phyloP scores from a whole-genome alignment of 2,888 invertebrate genomes.

The Nycteola revayana region DNA sequence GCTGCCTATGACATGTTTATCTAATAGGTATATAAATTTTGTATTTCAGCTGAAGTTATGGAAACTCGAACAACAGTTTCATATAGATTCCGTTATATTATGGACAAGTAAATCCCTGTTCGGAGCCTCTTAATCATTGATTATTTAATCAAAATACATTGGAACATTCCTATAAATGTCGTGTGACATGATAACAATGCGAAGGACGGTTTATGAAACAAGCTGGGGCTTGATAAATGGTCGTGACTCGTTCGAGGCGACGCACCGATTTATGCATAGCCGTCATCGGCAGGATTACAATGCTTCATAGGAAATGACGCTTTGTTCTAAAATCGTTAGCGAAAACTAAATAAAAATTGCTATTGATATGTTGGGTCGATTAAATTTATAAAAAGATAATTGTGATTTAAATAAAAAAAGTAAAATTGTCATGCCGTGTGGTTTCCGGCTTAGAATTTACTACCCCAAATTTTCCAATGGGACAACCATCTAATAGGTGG shows the following conservation, averaged over 20 bases:
- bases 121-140: slow-evolving; percentile 40
- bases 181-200: slow-evolving; percentile 66
- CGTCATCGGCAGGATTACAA: slow-evolving; percentile 58
- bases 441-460: too few species aligned
- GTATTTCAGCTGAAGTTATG: slow-evolving; percentile 32
- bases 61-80: slow-evolving; percentile 29
- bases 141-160: slow-evolving; percentile 54
- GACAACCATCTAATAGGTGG: too few species aligned
- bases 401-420: too few species aligned
- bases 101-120: slow-evolving; percentile 37
- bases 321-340: slow-evolving; percentile 1
- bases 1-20: slow-evolving; percentile 24
- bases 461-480: too few species aligned
- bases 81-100: slow-evolving; percentile 24
- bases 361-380: too few species aligned
- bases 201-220: slow-evolving; percentile 69
- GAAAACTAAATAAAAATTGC: too few species aligned
- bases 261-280: slow-evolving; percentile 61
- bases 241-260: slow-evolving; percentile 43
- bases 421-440: too few species aligned
- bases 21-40: slow-evolving; percentile 38
- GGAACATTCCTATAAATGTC: slow-evolving; percentile 66
- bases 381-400: too few species aligned
- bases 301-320: slow-evolving; percentile 32
- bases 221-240: slow-evolving; percentile 64